Evolutionary conservation across 2,113 vertebrate genomes (phyloP).

Genomic region (Hippopotamus amphibius): DNA sequence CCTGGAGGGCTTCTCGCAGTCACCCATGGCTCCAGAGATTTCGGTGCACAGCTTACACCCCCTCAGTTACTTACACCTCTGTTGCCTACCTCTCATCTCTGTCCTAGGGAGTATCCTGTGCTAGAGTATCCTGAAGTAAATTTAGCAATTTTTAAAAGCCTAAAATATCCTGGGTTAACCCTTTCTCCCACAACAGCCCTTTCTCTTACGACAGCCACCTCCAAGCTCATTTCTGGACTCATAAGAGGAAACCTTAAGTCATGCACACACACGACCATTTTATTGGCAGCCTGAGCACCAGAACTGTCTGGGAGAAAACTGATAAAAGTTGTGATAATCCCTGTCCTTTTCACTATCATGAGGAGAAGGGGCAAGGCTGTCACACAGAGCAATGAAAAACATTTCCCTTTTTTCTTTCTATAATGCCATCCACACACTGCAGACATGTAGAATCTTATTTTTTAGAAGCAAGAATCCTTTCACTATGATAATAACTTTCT

Average conservation of each 20-base stretch:
- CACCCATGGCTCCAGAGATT: background rate
- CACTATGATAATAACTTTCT: background rate
- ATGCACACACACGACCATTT: background rate
- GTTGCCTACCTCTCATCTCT: background rate
- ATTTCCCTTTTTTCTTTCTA: background rate
- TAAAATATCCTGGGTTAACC: background rate
- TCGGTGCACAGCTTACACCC: background rate
- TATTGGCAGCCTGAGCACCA: background rate
- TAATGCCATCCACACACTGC: background rate
- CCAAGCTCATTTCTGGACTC: background rate
- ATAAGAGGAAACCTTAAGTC: background rate
- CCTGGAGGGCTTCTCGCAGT: background rate
- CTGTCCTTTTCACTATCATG: background rate
- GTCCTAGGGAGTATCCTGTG: background rate
- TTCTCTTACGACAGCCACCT: background rate
- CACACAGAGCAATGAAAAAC: background rate
- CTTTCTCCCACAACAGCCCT: background rate
- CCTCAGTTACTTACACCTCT: background rate
- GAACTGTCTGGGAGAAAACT: background rate
- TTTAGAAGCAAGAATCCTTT: background rate
- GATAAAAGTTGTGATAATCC: background rate
- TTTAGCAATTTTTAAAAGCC: constrained; percentile 8
- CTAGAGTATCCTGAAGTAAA: background rate
- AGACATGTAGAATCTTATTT: background rate
- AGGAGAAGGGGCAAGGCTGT: background rate